Evolutionary conservation across 2,888 invertebrate genomes (phyloP), one percentile per base, ranked within the genome.

Genomic region (Stegophylla sp.): DNA sequence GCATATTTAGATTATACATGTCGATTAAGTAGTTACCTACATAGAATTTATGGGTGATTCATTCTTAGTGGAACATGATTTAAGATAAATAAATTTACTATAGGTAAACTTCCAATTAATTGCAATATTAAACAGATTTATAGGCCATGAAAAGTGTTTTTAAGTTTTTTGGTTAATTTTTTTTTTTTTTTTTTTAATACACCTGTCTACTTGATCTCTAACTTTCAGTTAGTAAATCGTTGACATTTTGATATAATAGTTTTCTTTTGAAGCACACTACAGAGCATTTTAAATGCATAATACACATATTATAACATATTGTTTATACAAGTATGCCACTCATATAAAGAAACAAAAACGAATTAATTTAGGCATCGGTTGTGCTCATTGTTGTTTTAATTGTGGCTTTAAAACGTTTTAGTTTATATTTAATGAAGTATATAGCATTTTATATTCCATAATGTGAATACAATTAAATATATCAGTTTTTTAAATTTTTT

Each of bases 281-380:
- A 53, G 53, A 20, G 53, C n/a, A 53, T n/a, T 53, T 9, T 53
- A 45, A n/a, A 9, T 7, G 20, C 53, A 23, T 56, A 23, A 0
- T 56, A 56, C 56, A 56, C 10, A 28, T 66, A n/a, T n/a, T n/a
- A n/a, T n/a, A n/a, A n/a, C n/a, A 59, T 26, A 59, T 73, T 59
- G 59, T 59, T 72, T 43, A 45, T 26, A 13, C 4, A 45, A 45
- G 45, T 28, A 23, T 34, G 15, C n/a, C 13, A 28, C 45, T 61
- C 13, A 73, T 9, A 72, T 12, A 13, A 61, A 61, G 17, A 3
- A 61, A 61, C 28, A 59, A 61, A 28, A 59, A 45, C n/a, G 59
- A 59, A 61, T 61, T 48, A 61, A 45, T 73, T 73, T 45, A 61
- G 13, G n/a, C 5, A 45, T 59, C 41, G 51, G 15, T 23, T 56